A percentile compares a stretch with the other conserved stretches of the same genome.
phyloP scores from a whole-genome alignment of 2,888 invertebrate species.

The Eristalis pertinax region DNA sequence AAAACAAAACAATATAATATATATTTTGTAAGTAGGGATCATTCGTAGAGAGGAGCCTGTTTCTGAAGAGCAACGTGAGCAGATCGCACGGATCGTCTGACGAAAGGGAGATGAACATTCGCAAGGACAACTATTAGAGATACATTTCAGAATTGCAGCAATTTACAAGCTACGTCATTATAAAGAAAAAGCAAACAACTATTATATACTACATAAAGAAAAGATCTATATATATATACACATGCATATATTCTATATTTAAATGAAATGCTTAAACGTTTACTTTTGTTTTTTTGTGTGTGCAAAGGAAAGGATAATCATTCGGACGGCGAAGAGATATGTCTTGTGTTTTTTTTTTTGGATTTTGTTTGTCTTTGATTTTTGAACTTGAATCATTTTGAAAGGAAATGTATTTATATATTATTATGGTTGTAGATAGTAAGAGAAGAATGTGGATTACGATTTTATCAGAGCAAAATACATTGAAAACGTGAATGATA shows the following conservation, averaged over 20 bases:
- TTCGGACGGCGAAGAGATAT: slow-evolving; percentile 12
- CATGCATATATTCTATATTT: slow-evolving; percentile 22
- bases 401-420: slow-evolving; percentile 38
- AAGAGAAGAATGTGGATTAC: slow-evolving; percentile 49
- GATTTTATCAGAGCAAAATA: slow-evolving; percentile 63
- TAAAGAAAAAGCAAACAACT: slow-evolving; percentile 5
- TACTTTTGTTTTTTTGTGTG: slow-evolving; percentile 14
- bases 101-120: background rate
- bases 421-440: slow-evolving; percentile 45
- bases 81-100: background rate
- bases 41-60: background rate
- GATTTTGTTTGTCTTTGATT: slow-evolving; percentile 19
- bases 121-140: background rate
- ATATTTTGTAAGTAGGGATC: background rate
- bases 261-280: slow-evolving; percentile 21
- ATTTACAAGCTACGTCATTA: slow-evolving; percentile 52
- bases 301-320: background rate
- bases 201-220: slow-evolving; percentile 24
- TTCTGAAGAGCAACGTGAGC: background rate
- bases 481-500: slow-evolving; percentile 29
- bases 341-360: slow-evolving; percentile 4
- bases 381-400: slow-evolving; percentile 15
- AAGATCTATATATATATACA: slow-evolving; percentile 16
- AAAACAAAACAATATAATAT: background rate
- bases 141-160: slow-evolving; percentile 35